Percentiles rank a stretch among this genome's conserved stretches.
Conservation (phyloP, 2,888 invertebrate genomes). For the Syrista parreyssii region DNA sequence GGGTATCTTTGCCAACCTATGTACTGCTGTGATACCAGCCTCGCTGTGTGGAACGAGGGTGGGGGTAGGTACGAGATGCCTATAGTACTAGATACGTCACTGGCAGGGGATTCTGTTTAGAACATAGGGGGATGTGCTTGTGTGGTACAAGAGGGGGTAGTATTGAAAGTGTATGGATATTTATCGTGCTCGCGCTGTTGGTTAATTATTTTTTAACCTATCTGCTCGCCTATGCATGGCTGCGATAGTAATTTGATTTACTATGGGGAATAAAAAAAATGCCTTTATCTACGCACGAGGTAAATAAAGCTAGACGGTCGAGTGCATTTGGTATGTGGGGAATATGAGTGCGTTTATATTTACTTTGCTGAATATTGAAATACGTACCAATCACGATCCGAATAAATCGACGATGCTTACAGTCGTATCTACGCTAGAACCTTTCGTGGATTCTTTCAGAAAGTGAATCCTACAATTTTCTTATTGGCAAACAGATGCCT, state of each 20-base stretch:
- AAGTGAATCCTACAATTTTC: too few relatives aligned
- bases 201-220: background rate
- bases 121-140: background rate
- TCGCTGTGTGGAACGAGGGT: background rate
- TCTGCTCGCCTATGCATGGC: background rate
- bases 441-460: too few relatives aligned
- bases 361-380: background rate
- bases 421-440: too few relatives aligned
- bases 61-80: background rate
- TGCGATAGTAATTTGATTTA: background rate
- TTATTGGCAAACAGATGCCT: too few relatives aligned
- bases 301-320: background rate
- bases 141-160: background rate
- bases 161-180: background rate
- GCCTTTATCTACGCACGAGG: background rate
- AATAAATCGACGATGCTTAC: too few relatives aligned
- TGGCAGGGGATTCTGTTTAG: background rate
- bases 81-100: background rate
- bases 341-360: background rate
- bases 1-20: too few relatives aligned
- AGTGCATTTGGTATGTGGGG: background rate
- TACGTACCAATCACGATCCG: too few relatives aligned
- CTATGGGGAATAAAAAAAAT: background rate
- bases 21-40: background rate
- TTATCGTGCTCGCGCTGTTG: background rate